These are phyloP conservation scores for Melanerpes formicivorus DNA, from an alignment of 2,113 vertebrate genomes.

Conservation along the genomic window DNA sequence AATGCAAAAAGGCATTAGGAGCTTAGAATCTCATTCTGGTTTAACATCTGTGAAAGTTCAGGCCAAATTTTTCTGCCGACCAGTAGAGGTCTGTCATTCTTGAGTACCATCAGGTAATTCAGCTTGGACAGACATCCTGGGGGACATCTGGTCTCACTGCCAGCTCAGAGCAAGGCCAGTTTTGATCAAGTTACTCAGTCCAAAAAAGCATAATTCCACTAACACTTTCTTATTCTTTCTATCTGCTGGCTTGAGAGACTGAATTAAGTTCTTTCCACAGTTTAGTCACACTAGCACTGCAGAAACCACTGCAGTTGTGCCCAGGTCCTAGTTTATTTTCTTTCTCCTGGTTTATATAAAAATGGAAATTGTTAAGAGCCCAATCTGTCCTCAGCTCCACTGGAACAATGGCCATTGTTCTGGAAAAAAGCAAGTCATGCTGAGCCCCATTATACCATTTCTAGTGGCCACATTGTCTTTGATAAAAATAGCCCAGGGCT, in stretches of 20 bases:
- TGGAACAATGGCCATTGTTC: conserved; percentile 16
- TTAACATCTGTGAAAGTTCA: not conserved
- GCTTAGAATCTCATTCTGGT: not conserved
- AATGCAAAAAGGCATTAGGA: not conserved
- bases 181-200: not conserved
- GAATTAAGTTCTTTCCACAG: not conserved
- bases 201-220: not conserved
- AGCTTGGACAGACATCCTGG: not conserved
- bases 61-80: not conserved
- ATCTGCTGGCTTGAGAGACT: not conserved
- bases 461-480: not conserved
- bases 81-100: not conserved
- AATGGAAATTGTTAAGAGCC: not conserved
- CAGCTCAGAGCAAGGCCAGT: not conserved
- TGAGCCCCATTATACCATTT: not conserved
- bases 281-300: not conserved
- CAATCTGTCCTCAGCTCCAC: not conserved
- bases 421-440: not conserved
- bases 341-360: not conserved
- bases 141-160: not conserved
- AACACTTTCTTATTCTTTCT: not conserved
- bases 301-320: not conserved
- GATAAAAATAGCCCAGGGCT: conserved; percentile 22
- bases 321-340: not conserved
- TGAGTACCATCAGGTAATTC: not conserved